These are phyloP conservation scores for Anseranas semipalmata DNA, from an alignment of 2,113 vertebrate genomes.

Conservation along the genomic window DNA sequence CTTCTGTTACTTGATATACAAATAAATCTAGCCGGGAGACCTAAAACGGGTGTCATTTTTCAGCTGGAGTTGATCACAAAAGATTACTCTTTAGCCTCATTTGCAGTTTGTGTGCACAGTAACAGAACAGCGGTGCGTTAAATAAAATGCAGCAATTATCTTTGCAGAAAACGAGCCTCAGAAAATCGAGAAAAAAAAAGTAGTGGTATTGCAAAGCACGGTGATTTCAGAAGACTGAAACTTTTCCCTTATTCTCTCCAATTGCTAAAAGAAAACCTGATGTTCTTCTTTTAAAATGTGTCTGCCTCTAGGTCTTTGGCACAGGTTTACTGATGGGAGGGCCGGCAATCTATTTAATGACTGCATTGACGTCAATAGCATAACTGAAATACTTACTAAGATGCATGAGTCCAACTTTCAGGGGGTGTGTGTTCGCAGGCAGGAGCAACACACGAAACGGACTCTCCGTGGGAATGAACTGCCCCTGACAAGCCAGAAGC, in stretches of 20 bases:
- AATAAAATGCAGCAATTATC: neutral
- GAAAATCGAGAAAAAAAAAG: conserved; percentile 69
- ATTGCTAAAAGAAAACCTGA: conserved; percentile 81
- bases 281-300: conserved; percentile 82
- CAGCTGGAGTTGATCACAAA: conserved; percentile 24
- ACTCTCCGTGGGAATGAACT: conserved; percentile 75
- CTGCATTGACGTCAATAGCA: conserved; percentile 99
- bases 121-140: neutral
- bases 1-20: conserved; percentile 43
- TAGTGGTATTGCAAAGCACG: conserved; percentile 19
- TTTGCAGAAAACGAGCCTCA: neutral
- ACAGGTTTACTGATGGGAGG: conserved; percentile 84
- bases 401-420: conserved; percentile 88
- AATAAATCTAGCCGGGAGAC: conserved; percentile 26
- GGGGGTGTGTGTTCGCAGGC: conserved; percentile 76
- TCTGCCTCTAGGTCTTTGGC: conserved; percentile 90
- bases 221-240: conserved; percentile 68
- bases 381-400: conserved; percentile 99
- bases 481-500: neutral
- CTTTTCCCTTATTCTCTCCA: conserved; percentile 69
- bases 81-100: conserved; percentile 40
- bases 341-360: conserved; percentile 93
- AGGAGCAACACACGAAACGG: conserved; percentile 81
- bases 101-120: conserved; percentile 41
- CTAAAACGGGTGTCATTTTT: conserved; percentile 53